A percentile compares a stretch with the other conserved stretches of the same genome.
Conservation (phyloP, 2,113 vertebrate species). For the Pithys albifrons region DNA sequence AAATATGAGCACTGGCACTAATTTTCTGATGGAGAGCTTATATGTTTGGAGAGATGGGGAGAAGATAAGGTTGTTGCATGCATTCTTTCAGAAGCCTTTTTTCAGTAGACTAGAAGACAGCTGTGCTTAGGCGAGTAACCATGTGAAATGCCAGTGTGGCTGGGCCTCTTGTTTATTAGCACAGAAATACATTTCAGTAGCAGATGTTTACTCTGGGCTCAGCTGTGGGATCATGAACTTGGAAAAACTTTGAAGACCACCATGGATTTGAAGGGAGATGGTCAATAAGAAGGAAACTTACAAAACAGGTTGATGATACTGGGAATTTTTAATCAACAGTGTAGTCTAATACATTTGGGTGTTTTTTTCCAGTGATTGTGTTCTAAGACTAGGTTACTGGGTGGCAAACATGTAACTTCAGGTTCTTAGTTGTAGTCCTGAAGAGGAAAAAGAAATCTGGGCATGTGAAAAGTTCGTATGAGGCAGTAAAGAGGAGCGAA, state of each 20-base stretch:
- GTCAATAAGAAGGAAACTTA: neutral
- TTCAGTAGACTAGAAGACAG: neutral
- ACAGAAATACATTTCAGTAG: neutral
- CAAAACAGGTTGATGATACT: neutral
- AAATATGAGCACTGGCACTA: neutral
- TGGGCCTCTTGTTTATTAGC: neutral
- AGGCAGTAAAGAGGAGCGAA: neutral
- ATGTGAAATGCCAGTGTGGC: neutral
- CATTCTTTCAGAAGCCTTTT: neutral
- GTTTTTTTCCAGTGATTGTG: neutral
- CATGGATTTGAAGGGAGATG: neutral
- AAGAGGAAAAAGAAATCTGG: neutral
- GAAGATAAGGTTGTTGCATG: neutral
- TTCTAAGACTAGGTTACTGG: neutral
- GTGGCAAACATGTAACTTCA: neutral
- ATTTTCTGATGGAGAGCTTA: neutral
- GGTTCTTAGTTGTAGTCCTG: neutral
- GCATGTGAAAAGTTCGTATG: rapidly evolving
- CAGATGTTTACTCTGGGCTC: neutral
- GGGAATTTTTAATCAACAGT: neutral
- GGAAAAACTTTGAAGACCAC: neutral
- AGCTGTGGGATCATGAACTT: rapidly evolving
- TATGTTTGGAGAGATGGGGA: neutral
- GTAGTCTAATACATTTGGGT: neutral
- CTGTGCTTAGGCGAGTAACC: neutral